Base-by-base conservation (phyloP, 2,113 vertebrate genomes). In the Manacus vitellinus region DNA sequence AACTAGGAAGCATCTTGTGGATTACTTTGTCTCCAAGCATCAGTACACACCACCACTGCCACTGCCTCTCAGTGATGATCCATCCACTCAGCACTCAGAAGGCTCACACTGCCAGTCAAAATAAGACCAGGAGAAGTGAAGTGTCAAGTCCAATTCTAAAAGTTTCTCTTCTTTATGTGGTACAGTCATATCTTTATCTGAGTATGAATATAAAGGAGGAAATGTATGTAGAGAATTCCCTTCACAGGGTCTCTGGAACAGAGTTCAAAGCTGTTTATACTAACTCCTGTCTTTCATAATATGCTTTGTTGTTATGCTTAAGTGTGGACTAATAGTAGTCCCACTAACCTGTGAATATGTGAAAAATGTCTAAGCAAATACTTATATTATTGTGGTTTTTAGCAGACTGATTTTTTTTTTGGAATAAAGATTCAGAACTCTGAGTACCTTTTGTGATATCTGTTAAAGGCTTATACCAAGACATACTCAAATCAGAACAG, bases 11-110 rank as follows among this genome's bases (percentile, higher is more conserved):
- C 49, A 74, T 30, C 92, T 98, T 3, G 51, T 97, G 83, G 92
- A 97, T 65, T 84, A 93, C 68, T 96, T 97, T 51, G 56, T 96
- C 88, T 96, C 80, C 91, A 92, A 97, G 62, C 82, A 92, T 22
- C 93, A 78, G 58, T 94, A 97, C 14, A 85, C 91, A 11, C 65
- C 76, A 9, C 33, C 25, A 1, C 65, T 10, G 1, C 47, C 72
- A 28, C 22, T 4, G 68, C 76, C 67, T 12, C 27, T 3, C 9
- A 43, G 6, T 11, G 28, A 13, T 31, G 72, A 49, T 75, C 49
- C 54, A 8, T 1, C 84, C 65, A 30, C 52, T 43, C 72, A 52
- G 52, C 56, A 24, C 70, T 41, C 78, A 12, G 39, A 28, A 74
- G 74, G 9, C 12, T 80, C 85, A 2, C 12, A 2, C 28, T 10